Evolutionary conservation across 2,888 invertebrate genomes (phyloP).

Genomic region (Trypoxylon attenuatum): DNA sequence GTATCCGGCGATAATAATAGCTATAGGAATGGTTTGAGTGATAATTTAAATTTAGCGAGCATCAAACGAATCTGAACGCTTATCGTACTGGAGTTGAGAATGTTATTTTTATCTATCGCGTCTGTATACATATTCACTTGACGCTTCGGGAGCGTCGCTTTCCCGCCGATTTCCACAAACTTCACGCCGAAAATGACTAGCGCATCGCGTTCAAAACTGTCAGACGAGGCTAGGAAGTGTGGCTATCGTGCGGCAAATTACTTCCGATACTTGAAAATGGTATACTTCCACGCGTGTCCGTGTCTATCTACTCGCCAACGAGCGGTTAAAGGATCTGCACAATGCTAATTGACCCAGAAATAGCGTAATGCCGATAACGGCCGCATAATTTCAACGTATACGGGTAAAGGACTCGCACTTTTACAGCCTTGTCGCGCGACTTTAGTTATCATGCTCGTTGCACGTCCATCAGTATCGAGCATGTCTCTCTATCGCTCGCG

Average conservation of each 20-base stretch:
- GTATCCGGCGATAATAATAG: too few species aligned
- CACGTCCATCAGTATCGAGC: constrained; percentile 18
- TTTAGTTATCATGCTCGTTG: constrained; percentile 14
- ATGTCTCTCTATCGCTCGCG: constrained; percentile 23
- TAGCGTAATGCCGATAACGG: constrained; percentile 59
- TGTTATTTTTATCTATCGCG: neutral
- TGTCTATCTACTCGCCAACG: constrained; percentile 19
- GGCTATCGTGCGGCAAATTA: constrained; percentile 14
- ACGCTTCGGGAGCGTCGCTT: neutral
- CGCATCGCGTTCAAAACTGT: neutral
- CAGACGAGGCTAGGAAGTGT: neutral
- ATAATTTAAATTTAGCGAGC: neutral
- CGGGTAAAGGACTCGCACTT: constrained; percentile 55
- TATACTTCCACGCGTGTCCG: constrained; percentile 22
- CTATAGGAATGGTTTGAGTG: too few species aligned
- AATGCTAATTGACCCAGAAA: constrained; percentile 59
- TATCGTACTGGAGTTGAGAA: neutral
- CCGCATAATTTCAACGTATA: constrained; percentile 58
- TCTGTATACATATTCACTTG: neutral
- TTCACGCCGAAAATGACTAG: neutral
- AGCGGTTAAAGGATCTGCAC: constrained; percentile 46
- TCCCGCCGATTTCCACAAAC: neutral
- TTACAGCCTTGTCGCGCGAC: constrained; percentile 38
- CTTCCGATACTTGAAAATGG: constrained; percentile 26
- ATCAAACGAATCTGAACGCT: neutral